These are phyloP conservation scores for Syrista parreyssii DNA, from an alignment of 2,888 invertebrate species.

Conservation along the genomic window DNA sequence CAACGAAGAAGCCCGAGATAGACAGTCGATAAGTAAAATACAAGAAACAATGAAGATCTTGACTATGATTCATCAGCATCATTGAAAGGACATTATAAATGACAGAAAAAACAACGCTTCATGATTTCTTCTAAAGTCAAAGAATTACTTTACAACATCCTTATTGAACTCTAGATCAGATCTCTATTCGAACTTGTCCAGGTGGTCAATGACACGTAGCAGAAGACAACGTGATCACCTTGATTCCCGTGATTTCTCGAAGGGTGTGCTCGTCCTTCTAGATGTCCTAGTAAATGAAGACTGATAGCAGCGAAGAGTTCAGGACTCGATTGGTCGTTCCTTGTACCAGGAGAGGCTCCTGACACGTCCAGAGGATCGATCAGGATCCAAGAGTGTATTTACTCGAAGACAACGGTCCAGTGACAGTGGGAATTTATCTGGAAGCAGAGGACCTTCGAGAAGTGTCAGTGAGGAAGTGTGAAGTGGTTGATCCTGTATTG, in stretches of 20 bases:
- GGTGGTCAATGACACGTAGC: neutral
- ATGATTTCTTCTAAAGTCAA: neutral
- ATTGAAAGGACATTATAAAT: neutral
- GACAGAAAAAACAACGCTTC: neutral
- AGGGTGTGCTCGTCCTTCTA: neutral
- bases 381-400: neutral
- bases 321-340: neutral
- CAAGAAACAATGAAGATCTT: neutral
- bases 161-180: neutral
- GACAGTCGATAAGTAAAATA: neutral
- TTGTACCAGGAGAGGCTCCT: neutral
- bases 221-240: neutral
- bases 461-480: constrained; percentile 39
- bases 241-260: neutral
- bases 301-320: neutral
- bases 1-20: neutral
- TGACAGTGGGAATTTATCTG: constrained; percentile 32
- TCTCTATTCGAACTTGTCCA: neutral
- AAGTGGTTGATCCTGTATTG: constrained; percentile 23
- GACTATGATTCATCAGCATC: neutral
- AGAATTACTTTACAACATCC: neutral
- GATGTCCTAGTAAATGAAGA: neutral
- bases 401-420: constrained; percentile 17
- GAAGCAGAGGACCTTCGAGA: constrained; percentile 17
- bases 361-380: neutral